Conservation (phyloP, 2,797 vertebrate species). For the Darevskia mixta region DNA sequence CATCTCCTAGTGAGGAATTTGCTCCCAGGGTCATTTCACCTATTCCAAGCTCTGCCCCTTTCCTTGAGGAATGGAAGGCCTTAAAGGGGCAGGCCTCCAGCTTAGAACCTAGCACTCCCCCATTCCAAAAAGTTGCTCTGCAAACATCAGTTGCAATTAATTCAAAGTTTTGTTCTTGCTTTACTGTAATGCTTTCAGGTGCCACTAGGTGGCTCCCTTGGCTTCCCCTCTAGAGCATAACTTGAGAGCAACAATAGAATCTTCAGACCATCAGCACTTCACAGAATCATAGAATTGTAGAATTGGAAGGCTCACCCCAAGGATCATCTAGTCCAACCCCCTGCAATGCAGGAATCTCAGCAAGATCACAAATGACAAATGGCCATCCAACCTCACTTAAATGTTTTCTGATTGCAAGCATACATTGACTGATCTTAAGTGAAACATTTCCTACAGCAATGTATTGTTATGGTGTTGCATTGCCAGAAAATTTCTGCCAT, state of each 20-base stretch:
- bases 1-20: too few species aligned
- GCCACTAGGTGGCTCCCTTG: conserved; percentile 18
- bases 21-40: too few species aligned
- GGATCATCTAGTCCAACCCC: too few species aligned
- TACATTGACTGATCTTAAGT: background rate
- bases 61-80: too few species aligned
- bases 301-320: too few species aligned
- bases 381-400: background rate
- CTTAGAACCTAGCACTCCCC: too few species aligned
- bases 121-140: too few species aligned
- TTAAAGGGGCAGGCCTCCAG: too few species aligned
- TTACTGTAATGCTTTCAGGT: background rate
- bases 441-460: background rate
- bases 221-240: background rate
- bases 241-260: background rate
- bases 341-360: background rate
- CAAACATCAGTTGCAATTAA: background rate
- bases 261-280: background rate
- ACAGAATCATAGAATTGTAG: too few species aligned
- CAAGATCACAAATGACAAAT: too few species aligned
- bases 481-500: background rate
- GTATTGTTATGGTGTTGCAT: background rate
- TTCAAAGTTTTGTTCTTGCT: background rate
- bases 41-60: too few species aligned
- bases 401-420: background rate